Evolutionary conservation across 1,140 invertebrate species (phyloP), one percentile per base, ranked within the genome.

Genomic region (Mesaphorura yosii): DNA sequence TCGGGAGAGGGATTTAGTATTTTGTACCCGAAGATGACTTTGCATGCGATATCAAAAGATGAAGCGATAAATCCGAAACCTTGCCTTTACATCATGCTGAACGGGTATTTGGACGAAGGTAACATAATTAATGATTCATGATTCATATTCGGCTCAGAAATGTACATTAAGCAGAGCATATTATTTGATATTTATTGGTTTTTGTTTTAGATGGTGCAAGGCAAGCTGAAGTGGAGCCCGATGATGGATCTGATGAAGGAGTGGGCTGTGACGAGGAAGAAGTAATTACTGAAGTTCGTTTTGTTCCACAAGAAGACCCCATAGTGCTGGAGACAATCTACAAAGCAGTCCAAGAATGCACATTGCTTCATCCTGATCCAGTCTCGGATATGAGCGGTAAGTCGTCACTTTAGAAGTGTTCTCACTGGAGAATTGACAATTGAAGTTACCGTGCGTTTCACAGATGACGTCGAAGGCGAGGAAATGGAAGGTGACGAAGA

Each of bases 61-160:
- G 22, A 29, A 14, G 48, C 42, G 28, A 28, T 59, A 26, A 47
- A 57, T 51, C 34, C 54, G 6, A 27, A 19, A 2, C 44, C 46
- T 31, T 62, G 60, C 19, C 7, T 62, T 17, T 62, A 62, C 27
- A 34, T 62, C 5, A 59, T 62, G 60, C 25, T 59, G 3, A 59
- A 59, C 41, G 54, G 55, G 27, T 42, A 40, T 27, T 23, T 51
- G 27, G 23, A 49, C 20, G 46, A 29, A 44, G 51, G 48, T 54
- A 25, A 42, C 22, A 14, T n/a, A 2, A 44, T 15, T 48, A 34
- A 27, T 55, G 29, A 39, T 34, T 19, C 17, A 7, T 26, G 10
- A 39, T 2, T 22, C 28, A 27, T 46, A 12, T 40, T 6, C 28
- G n/a, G 4, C 19, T 17, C 12, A 48, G 6, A n/a, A 6, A 3